Evolutionary conservation across 2,888 invertebrate genomes (phyloP).

Genomic region (Harpalus rufipes): DNA sequence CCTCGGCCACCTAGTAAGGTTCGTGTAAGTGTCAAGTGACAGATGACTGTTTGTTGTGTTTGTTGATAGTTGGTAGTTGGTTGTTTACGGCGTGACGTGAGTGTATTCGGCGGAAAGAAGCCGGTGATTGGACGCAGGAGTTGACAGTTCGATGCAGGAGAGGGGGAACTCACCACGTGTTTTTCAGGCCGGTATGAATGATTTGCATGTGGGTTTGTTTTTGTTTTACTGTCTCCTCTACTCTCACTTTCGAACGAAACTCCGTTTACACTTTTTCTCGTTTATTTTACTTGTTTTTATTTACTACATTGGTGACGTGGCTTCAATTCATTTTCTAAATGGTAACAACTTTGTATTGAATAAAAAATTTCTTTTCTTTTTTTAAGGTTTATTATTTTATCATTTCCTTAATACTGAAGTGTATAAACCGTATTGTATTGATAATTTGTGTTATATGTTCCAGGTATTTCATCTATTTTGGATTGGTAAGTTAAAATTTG

Average conservation of each 20-base stretch:
- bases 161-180: conserved; percentile 68
- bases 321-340: neutral
- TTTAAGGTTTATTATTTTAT: too few species aligned
- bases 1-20: neutral
- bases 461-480: too few species aligned
- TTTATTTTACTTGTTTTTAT: neutral
- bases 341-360: too few species aligned
- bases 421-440: too few species aligned
- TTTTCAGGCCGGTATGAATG: conserved; percentile 63
- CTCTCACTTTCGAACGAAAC: conserved; percentile 5
- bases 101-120: conserved; percentile 53
- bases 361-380: too few species aligned
- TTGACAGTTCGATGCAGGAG: conserved; percentile 68
- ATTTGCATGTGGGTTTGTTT: conserved; percentile 55
- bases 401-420: too few species aligned
- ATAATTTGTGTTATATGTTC: too few species aligned
- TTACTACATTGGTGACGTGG: neutral
- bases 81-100: conserved; percentile 17
- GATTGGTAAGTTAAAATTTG: too few species aligned
- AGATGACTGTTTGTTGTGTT: conserved; percentile 35
- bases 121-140: conserved; percentile 63
- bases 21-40: conserved; percentile 44
- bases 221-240: conserved; percentile 26
- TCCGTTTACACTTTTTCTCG: neutral
- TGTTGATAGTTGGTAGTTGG: conserved; percentile 25